Conservation (phyloP, 1,140 invertebrate genomes). For the Venustaconcha ellipsiformis region DNA sequence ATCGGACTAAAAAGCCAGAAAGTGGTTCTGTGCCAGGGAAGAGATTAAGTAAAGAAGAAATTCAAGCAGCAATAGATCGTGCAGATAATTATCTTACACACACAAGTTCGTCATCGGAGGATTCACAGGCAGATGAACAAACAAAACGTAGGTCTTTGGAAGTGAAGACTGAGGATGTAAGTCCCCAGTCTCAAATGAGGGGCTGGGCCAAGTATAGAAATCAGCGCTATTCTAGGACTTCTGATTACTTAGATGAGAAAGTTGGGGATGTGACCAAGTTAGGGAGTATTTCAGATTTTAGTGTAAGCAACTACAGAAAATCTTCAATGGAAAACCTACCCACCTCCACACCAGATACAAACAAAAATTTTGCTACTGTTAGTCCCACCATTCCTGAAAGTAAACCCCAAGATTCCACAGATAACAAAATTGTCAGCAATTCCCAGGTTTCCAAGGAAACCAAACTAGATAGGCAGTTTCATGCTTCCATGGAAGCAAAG, state of each 20-base stretch:
- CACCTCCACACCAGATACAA: constrained; percentile 5
- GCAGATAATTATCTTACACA: constrained; percentile 50
- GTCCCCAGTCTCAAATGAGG: constrained; percentile 6
- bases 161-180: constrained; percentile 2
- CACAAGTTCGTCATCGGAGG: constrained; percentile 7
- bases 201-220: constrained; percentile 25
- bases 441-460: too few relatives aligned
- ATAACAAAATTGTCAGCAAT: too few relatives aligned
- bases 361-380: not conserved
- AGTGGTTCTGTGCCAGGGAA: constrained; percentile 18
- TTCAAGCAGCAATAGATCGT: constrained; percentile 52
- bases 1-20: constrained; percentile 26
- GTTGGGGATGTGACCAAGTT: constrained; percentile 29
- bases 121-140: not conserved
- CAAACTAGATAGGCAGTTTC: too few relatives aligned
- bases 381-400: too few relatives aligned
- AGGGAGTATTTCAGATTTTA: constrained; percentile 29
- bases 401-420: too few relatives aligned
- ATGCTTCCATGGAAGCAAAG: too few relatives aligned
- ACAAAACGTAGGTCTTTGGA: constrained; percentile 6
- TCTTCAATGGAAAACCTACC: constrained; percentile 21
- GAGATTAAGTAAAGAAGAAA: constrained; percentile 53
- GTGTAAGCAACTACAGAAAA: constrained; percentile 30
- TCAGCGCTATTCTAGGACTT: constrained; percentile 21
- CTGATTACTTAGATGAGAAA: constrained; percentile 29